Evolutionary conservation across 2,113 vertebrate genomes (phyloP).

Genomic region (Euleptes europaea): DNA sequence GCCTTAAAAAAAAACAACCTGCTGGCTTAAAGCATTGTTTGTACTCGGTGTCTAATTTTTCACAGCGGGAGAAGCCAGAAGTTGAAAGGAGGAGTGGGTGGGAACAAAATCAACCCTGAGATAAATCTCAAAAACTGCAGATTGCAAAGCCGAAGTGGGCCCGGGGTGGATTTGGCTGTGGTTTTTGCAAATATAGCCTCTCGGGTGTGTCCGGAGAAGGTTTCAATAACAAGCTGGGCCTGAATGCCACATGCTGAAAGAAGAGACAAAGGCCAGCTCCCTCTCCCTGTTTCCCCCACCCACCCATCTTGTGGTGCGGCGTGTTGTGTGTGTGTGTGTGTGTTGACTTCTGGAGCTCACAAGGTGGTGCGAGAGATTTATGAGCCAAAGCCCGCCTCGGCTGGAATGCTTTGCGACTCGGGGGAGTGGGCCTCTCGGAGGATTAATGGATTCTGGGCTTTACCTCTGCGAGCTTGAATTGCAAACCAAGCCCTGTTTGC

Average conservation of each 20-base stretch:
- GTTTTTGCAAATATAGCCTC: slow-evolving; percentile 38
- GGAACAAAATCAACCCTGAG: not conserved
- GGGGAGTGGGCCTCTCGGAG: slow-evolving; percentile 34
- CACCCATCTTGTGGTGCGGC: slow-evolving; percentile 25
- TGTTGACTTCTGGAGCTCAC: not conserved
- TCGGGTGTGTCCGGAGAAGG: slow-evolving; percentile 44
- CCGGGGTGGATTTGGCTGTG: slow-evolving; percentile 30
- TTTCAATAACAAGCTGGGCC: slow-evolving; percentile 44
- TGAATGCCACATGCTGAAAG: slow-evolving; percentile 30
- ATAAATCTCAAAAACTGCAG: not conserved
- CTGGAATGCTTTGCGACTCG: slow-evolving; percentile 34
- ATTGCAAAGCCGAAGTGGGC: not conserved
- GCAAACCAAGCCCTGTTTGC: not conserved
- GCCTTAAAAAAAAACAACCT: not conserved
- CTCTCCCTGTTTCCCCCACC: not conserved
- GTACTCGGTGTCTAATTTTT: not conserved
- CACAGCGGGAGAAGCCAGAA: not conserved
- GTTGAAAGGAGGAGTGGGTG: slow-evolving; percentile 13
- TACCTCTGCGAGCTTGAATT: slow-evolving; percentile 7
- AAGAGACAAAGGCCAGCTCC: slow-evolving; percentile 38
- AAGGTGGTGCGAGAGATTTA: slow-evolving; percentile 26
- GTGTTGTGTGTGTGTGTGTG: not conserved
- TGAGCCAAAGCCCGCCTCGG: slow-evolving; percentile 23
- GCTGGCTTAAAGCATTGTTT: not conserved
- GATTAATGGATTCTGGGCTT: slow-evolving; percentile 4